Evolutionary conservation across 2,888 invertebrate species (phyloP), one percentile per base, ranked within the genome.

Genomic region (Microplitis deprimator): DNA sequence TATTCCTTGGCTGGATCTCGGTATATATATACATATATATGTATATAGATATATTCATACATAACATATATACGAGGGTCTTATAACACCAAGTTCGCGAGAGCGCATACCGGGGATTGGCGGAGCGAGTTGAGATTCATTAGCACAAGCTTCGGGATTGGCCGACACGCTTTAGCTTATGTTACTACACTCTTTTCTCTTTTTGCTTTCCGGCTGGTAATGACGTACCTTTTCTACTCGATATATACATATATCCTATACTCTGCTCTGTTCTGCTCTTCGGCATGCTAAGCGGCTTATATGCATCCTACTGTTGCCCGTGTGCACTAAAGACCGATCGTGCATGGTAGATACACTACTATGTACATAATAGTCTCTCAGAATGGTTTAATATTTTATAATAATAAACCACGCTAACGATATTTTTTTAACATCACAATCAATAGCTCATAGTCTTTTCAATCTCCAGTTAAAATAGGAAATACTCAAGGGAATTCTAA

Each of bases 61-160:
- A 61, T 61, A 68, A 59, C 29, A 65, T 74, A 65, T 59, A 61
- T 72, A 68, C 16, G 72, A 68, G 62, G 38, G 68, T 65, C 29
- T 67, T 69, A 40, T 68, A 69, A 41, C 61, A 59, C 77, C 69
- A 74, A 62, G 78, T 72, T 41, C 64, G 38, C 10, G 64, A 64
- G 74, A 68, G 78, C 67, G 64, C 61, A 38, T 8, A 13, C 50
- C 78, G 80, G 79, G 84, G 81, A 87, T 87, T 87, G 87, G 87
- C 81, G 78, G 84, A 82, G 84, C 83, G 81, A 83, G 85, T 86
- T 88, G 82, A 83, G 87, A 87, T 88, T 87, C 87, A 87, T 87
- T 87, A 87, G 85, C 85, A 82, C 84, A 83, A 82, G 83, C 79
- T 77, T 81, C 75, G 79, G 81, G 83, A 87, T 86, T 87, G 87